phyloP scores from a whole-genome alignment of 2,113 vertebrate species.

The Arothron firmamentum region DNA sequence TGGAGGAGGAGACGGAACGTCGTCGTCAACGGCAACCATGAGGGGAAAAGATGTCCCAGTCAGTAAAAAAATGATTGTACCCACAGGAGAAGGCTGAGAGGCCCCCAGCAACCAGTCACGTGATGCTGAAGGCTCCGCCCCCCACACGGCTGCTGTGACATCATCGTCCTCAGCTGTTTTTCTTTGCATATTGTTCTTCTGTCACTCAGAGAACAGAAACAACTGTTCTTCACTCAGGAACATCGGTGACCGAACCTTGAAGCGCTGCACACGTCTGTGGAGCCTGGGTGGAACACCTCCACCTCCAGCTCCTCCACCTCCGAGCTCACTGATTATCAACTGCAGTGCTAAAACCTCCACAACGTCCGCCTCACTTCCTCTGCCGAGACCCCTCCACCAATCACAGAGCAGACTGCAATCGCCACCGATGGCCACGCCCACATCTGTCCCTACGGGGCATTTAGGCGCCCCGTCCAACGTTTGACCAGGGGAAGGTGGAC shows the following conservation, averaged over 20 bases:
- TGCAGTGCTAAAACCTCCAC: constrained; percentile 64
- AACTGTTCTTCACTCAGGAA: neutral
- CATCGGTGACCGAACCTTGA: neutral
- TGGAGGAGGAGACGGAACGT: too few species aligned
- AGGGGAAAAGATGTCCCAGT: too few species aligned
- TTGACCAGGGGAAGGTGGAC: too few species aligned
- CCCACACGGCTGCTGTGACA: neutral
- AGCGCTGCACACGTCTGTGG: neutral
- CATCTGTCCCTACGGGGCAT: too few species aligned
- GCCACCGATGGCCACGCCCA: too few species aligned
- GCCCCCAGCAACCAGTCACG: neutral
- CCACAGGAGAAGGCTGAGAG: too few species aligned
- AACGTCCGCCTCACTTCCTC: neutral
- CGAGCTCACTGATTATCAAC: constrained; percentile 70
- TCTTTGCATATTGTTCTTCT: constrained; percentile 71
- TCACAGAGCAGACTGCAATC: too few species aligned
- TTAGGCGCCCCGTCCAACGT: too few species aligned
- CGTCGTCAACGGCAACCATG: too few species aligned
- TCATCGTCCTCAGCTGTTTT: constrained; percentile 8
- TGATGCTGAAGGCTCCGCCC: too few species aligned
- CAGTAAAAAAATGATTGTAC: too few species aligned
- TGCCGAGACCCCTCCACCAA: constrained; percentile 13
- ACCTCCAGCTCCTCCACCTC: neutral
- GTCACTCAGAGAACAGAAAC: constrained; percentile 18
- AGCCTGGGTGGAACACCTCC: too few species aligned